These are phyloP conservation scores for Cephus rjabovi DNA, from an alignment of 2,888 invertebrate species.

Conservation along the genomic window DNA sequence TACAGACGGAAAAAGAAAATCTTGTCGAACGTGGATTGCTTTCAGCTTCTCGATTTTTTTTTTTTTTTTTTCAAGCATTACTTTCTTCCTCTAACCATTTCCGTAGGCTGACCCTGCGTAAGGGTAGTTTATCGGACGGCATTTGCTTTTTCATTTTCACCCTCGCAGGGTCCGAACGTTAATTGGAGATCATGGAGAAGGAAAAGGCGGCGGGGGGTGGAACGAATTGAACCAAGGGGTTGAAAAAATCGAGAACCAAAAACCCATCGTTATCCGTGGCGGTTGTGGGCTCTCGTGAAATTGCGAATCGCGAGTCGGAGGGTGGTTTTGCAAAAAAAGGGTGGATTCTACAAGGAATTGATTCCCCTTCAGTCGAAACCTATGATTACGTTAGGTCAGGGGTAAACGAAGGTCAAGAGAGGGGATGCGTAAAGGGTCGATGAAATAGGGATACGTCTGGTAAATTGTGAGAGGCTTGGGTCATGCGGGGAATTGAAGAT, in stretches of 20 bases:
- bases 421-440: neutral
- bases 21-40: neutral
- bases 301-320: neutral
- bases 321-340: neutral
- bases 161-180: neutral
- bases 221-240: neutral
- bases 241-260: neutral
- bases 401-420: neutral
- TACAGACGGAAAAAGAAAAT: neutral
- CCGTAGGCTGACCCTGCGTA: neutral
- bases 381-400: neutral
- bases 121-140: neutral
- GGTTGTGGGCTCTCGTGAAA: neutral
- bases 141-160: neutral
- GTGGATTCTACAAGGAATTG: neutral
- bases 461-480: neutral
- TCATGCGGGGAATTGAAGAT: neutral
- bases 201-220: neutral
- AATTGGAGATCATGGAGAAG: neutral
- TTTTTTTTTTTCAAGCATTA: neutral
- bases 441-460: neutral
- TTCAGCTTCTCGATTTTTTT: neutral
- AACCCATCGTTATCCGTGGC: neutral
- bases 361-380: neutral
- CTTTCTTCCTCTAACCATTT: neutral